Conservation (phyloP, 2,888 invertebrate species). For the Lasioglossum leucozonium region DNA sequence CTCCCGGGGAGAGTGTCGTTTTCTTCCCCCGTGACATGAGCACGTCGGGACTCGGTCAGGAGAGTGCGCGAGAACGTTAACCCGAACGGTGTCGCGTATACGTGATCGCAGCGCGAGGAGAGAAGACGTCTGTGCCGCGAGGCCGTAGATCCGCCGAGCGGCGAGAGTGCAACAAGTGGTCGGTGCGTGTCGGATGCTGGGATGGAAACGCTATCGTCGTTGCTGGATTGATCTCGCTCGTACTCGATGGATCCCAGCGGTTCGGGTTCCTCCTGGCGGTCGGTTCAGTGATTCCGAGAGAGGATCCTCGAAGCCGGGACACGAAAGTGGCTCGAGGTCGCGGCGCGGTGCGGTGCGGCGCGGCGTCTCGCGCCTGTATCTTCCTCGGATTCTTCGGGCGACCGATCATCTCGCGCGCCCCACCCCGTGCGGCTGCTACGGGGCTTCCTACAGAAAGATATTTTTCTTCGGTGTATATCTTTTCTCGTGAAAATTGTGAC, state of each 20-base stretch:
- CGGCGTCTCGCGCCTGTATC: conserved; percentile 43
- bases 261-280: not conserved
- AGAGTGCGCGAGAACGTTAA: conserved; percentile 5
- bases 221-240: not conserved
- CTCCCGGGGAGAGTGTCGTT: not conserved
- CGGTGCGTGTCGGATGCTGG: conserved; percentile 28
- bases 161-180: conserved; percentile 72
- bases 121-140: conserved; percentile 19
- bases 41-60: not conserved
- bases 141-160: conserved; percentile 8
- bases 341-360: not conserved
- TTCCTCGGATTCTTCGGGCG: conserved; percentile 55
- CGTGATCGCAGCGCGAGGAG: conserved; percentile 27
- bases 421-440: conserved; percentile 52
- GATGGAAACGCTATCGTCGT: conserved; percentile 17
- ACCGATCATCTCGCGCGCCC: conserved; percentile 22
- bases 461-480: not conserved
- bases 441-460: conserved; percentile 17
- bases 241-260: not conserved
- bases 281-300: not conserved
- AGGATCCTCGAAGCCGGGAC: conserved; percentile 12
- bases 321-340: conserved; percentile 45
- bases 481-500: conserved; percentile 28
- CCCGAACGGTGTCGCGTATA: too few species aligned
- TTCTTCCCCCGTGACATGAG: not conserved